These are phyloP conservation scores for Ceyx margarethae DNA, from an alignment of 2,113 vertebrate genomes.

Conservation along the genomic window DNA sequence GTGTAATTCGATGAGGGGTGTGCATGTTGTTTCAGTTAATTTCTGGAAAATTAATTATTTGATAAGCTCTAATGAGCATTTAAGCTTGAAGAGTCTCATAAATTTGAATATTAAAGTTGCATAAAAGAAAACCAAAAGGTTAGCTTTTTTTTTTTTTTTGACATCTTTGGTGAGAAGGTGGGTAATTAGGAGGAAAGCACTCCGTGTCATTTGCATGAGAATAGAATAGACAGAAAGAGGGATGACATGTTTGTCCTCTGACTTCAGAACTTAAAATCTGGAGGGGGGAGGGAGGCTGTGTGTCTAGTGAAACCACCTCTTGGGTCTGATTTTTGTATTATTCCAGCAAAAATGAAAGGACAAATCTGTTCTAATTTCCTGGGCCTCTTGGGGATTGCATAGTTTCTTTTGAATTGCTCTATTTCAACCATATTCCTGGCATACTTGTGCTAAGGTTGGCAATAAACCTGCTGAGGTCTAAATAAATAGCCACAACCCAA, in stretches of 20 bases:
- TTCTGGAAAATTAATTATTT: constrained; percentile 56
- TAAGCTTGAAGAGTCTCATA: constrained; percentile 36
- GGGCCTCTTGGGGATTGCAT: neutral
- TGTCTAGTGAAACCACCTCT: neutral
- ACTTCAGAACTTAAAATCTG: constrained; percentile 15
- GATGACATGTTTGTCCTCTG: constrained; percentile 49
- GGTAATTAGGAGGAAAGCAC: constrained; percentile 20
- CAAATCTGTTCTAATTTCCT: neutral
- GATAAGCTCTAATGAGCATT: constrained; percentile 50
- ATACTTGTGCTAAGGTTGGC: neutral
- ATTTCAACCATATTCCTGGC: neutral
- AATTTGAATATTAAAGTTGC: constrained; percentile 51
- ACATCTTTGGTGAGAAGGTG: constrained; percentile 32
- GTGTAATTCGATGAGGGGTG: constrained; percentile 33
- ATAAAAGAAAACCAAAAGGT: constrained; percentile 50
- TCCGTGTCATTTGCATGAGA: constrained; percentile 52
- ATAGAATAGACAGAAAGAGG: neutral
- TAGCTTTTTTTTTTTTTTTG: constrained; percentile 3
- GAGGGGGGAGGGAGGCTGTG: neutral
- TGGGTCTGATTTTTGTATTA: constrained; percentile 10
- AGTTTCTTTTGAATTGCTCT: neutral
- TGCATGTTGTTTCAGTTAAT: constrained; percentile 39
- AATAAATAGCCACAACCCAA: neutral
- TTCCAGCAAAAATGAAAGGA: neutral
- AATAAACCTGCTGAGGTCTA: neutral